Evolutionary conservation across 2,797 vertebrate species (phyloP).

Genomic region (Remorina albescens): DNA sequence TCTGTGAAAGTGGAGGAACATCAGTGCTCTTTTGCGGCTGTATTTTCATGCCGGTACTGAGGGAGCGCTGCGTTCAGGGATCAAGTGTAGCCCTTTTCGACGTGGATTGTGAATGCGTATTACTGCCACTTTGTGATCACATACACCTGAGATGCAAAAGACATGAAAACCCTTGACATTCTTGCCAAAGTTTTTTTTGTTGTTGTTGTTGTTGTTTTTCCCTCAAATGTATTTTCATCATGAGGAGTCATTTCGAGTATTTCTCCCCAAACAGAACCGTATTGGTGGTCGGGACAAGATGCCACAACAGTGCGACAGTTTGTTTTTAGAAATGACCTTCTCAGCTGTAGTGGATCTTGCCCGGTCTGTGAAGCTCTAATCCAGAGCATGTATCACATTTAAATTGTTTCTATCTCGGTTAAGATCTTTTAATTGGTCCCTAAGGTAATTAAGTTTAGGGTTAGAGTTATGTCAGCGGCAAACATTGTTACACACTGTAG

Average conservation of each 20-base stretch:
- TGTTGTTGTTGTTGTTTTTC: too few relatives aligned
- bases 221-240: slow-evolving; percentile 53
- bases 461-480: not conserved
- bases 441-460: slow-evolving; percentile 7
- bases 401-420: not conserved
- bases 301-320: not conserved
- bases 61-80: slow-evolving; percentile 45
- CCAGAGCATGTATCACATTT: not conserved
- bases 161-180: slow-evolving; percentile 47
- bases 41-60: slow-evolving; percentile 44
- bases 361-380: slow-evolving; percentile 2
- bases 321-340: slow-evolving; percentile 25
- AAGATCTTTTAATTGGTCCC: slow-evolving; percentile 14
- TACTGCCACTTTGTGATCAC: slow-evolving; percentile 74
- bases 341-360: not conserved
- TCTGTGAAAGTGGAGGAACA: slow-evolving; percentile 33
- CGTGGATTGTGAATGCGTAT: slow-evolving; percentile 39
- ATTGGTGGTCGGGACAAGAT: slow-evolving; percentile 41
- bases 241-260: slow-evolving; percentile 51
- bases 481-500: slow-evolving; percentile 1
- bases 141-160: slow-evolving; percentile 52
- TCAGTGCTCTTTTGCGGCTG: slow-evolving; percentile 43
- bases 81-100: slow-evolving; percentile 57
- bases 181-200: slow-evolving; percentile 4
- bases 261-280: slow-evolving; percentile 38